Evolutionary conservation across 1,140 invertebrate genomes (phyloP).

Genomic region (Daktulosphaira vitifoliae): DNA sequence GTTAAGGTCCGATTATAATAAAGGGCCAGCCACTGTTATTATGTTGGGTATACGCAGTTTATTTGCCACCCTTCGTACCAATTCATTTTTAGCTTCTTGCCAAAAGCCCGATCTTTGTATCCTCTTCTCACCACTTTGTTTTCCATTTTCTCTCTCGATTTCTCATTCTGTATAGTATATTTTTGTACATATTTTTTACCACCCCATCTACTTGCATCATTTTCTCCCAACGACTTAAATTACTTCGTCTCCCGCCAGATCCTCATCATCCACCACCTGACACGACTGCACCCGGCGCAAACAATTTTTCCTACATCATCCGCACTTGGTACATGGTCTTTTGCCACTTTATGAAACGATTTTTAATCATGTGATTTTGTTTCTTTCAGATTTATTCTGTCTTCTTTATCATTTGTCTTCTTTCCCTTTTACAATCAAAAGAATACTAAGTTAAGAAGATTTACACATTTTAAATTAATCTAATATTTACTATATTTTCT

Average conservation of each 20-base stretch:
- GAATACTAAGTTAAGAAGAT: no score
- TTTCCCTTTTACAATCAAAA: no score
- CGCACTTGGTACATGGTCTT: conserved; percentile 24
- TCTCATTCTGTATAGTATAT: background rate
- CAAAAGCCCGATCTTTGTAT: conserved; percentile 21
- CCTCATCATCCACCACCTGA: conserved; percentile 16
- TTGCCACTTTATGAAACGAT: conserved; percentile 32
- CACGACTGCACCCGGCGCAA: conserved; percentile 15
- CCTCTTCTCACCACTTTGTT: background rate
- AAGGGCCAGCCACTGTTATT: conserved; percentile 31
- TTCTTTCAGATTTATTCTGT: background rate
- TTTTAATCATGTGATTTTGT: conserved; percentile 32
- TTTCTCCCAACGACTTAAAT: conserved; percentile 23
- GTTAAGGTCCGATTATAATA: conserved; percentile 33
- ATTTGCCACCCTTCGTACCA: conserved; percentile 30
- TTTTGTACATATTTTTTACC: background rate
- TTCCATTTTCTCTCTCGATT: conserved; percentile 1
- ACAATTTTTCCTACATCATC: conserved; percentile 34
- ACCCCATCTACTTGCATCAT: background rate
- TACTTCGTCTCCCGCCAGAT: background rate
- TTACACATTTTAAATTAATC: no score
- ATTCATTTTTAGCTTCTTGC: conserved; percentile 33
- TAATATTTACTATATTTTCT: no score
- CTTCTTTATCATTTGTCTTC: conserved; percentile 19
- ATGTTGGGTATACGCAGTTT: conserved; percentile 30